Conservation (phyloP, 2,888 invertebrate genomes). For the Polyommatus icarus region DNA sequence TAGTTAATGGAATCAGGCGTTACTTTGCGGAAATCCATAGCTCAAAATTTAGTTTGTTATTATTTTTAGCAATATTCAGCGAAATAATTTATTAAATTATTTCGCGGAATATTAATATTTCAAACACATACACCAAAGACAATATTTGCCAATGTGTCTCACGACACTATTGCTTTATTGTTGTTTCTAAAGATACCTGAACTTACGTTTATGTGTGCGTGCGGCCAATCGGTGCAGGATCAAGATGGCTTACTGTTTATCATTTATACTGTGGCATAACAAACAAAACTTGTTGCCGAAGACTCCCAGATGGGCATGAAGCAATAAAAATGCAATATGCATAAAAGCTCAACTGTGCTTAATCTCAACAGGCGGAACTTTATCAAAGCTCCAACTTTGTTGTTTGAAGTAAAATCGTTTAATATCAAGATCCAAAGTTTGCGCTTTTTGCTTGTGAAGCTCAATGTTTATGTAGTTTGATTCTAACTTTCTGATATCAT, state of each 20-base stretch:
- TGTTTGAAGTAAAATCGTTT: constrained; percentile 34
- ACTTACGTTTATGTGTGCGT: no score
- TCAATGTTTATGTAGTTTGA: constrained; percentile 19
- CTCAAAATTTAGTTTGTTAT: no score
- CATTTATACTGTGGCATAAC: background rate
- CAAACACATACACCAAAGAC: no score
- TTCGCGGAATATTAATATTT: no score
- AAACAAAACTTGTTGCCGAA: constrained; percentile 6
- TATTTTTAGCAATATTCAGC: no score
- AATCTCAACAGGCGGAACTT: constrained; percentile 31
- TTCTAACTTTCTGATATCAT: background rate
- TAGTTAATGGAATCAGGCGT: no score
- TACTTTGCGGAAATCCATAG: no score
- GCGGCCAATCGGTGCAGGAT: no score
- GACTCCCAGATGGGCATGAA: constrained; percentile 25
- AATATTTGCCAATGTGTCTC: no score
- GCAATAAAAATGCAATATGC: constrained; percentile 35
- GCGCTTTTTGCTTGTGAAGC: constrained; percentile 32
- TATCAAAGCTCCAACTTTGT: constrained; percentile 26
- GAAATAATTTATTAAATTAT: no score
- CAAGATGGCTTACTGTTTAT: background rate
- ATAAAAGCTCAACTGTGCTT: constrained; percentile 34
- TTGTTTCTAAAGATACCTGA: no score
- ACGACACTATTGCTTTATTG: no score
- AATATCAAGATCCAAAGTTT: constrained; percentile 34